Percentiles rank a stretch among this genome's conserved stretches.
Evolutionary conservation across 1,140 invertebrate species (phyloP).

Genomic region (Ceratina japonica): DNA sequence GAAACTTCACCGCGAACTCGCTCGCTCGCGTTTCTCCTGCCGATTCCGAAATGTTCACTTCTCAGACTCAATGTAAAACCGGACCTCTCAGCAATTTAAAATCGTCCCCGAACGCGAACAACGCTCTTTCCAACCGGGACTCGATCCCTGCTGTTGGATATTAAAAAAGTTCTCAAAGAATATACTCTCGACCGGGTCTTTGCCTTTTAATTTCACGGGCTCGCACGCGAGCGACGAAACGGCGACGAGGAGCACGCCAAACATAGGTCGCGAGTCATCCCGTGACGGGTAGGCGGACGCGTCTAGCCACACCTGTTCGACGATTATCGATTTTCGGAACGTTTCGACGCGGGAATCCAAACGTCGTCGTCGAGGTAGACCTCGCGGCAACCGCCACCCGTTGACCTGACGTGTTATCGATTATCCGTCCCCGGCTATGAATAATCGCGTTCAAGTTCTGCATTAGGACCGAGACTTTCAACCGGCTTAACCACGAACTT

Average conservation of each 20-base stretch:
- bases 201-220: neutral
- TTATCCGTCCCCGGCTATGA: constrained; percentile 67
- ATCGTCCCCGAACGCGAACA: neutral
- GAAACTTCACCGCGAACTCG: constrained; percentile 43
- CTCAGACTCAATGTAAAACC: neutral
- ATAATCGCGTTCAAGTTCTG: constrained; percentile 68
- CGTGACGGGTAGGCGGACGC: constrained; percentile 47
- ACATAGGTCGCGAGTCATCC: constrained; percentile 39
- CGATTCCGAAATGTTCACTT: constrained; percentile 2
- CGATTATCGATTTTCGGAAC: constrained; percentile 71
- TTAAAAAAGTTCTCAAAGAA: constrained; percentile 9
- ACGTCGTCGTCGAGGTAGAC: constrained; percentile 59
- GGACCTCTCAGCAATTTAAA: neutral
- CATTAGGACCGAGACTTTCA: constrained; percentile 58
- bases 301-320: constrained; percentile 66
- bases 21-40: constrained; percentile 9
- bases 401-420: constrained; percentile 62
- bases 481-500: constrained; percentile 59
- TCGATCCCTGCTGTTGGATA: neutral
- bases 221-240: neutral
- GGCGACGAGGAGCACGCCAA: constrained; percentile 7
- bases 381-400: constrained; percentile 58
- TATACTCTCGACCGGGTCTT: neutral
- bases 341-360: constrained; percentile 60
- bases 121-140: neutral